A percentile compares a stretch with the other conserved stretches of the same genome.
Evolutionary conservation across 2,797 vertebrate species (phyloP).

Genomic region (Tolypeutes matacus): DNA sequence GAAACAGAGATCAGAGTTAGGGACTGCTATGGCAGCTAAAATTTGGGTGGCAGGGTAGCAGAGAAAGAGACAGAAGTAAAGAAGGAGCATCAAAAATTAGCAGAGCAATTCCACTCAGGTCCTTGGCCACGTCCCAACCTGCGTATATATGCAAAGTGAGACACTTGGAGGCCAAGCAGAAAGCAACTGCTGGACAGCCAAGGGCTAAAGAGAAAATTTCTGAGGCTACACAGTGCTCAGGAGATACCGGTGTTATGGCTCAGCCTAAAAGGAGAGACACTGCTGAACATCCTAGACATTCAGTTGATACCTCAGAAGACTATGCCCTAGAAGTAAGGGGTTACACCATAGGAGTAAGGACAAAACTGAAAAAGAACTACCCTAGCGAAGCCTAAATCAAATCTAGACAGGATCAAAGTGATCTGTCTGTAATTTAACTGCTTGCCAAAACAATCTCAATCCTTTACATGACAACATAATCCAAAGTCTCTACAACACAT

Average conservation of each 20-base stretch:
- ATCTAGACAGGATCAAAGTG: neutral
- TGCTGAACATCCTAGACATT: neutral
- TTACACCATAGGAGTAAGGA: neutral
- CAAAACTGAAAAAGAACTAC: neutral
- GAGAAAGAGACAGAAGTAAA: neutral
- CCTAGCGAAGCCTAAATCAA: neutral
- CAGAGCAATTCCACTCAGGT: neutral
- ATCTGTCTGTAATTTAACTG: neutral
- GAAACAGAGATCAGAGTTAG: neutral
- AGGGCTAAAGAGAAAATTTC: neutral
- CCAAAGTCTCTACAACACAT: neutral
- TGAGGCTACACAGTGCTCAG: neutral
- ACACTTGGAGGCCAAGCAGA: neutral
- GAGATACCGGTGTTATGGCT: neutral
- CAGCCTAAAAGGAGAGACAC: neutral
- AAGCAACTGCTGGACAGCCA: neutral
- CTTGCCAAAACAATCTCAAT: neutral
- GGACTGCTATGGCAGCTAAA: neutral
- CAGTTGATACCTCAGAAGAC: neutral
- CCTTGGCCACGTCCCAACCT: neutral
- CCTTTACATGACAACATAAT: neutral
- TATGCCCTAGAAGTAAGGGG: neutral
- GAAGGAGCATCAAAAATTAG: neutral
- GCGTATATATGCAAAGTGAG: neutral
- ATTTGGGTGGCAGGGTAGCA: neutral